Base-by-base conservation (phyloP, 2,888 invertebrate genomes). In the Cotesia congregata region DNA sequence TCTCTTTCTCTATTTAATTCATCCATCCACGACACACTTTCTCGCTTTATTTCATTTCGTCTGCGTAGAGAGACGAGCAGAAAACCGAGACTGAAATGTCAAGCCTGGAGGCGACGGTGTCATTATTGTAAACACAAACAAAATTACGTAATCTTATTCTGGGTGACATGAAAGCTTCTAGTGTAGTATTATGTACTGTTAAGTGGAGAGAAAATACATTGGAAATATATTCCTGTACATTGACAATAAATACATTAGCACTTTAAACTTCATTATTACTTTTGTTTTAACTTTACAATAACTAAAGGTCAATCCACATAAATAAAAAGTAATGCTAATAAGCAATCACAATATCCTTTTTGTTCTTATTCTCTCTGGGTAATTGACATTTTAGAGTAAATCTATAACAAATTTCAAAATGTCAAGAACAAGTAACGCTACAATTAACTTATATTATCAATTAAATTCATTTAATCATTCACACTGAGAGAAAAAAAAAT, bases 81-180 rank as follows among this genome's bases (percentile, higher is more conserved):
- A 65, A 72, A 15, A 68, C 80, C 72, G 85, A 83, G 83, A 85
- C 85, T 87, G 86, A 88, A 68, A 86, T 85, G 87, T 87, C 88
- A 87, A 87, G 84, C 83, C 75, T 81, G 83, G 83, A 85, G 84
- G 85, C 85, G 85, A 82, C 85, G 84, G 87, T 88, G 88, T 89
- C 88, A 87, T 88, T 88, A 87, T 88, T 88, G 87, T 86, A 84
- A 86, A 84, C 87, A 87, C 88, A 88, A 88, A 89, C 87, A 86
- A 86, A 87, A 89, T 88, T 88, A 87, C 86, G 85, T 87, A 86
- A 89, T 89, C 86, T 87, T 88, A 88, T 89, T 87, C 87, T 84
- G 83, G 72, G 83, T 75, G 86, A 89, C 88, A 88, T 12, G 89
- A 87, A 86, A 87, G 80, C 82, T 81, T 30, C 7, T n/a, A n/a